Conservation (phyloP, 2,797 vertebrate species). For the Eulemur coronatus region DNA sequence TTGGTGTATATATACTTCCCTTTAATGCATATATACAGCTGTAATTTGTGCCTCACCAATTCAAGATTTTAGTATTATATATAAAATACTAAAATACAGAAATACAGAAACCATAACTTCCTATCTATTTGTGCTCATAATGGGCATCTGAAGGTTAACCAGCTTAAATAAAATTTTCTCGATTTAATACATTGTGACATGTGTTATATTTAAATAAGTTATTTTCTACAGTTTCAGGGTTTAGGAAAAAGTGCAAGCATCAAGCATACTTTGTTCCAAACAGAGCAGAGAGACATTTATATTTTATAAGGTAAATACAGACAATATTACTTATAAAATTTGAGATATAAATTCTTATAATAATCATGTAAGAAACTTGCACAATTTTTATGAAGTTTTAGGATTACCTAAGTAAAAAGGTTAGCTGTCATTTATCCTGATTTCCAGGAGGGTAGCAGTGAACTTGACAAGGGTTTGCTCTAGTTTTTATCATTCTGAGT, state of each 20-base stretch:
- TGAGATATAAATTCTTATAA: not conserved
- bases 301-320: not conserved
- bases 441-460: not conserved
- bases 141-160: not conserved
- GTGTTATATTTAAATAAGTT: slow-evolving; percentile 14
- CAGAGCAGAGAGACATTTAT: not conserved
- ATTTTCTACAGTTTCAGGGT: not conserved
- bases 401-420: not conserved
- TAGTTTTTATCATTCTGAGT: not conserved
- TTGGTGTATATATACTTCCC: not conserved
- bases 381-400: not conserved
- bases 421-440: not conserved
- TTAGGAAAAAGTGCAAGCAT: not conserved
- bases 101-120: not conserved
- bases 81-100: not conserved
- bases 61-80: not conserved
- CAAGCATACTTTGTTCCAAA: not conserved
- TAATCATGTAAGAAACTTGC: not conserved
- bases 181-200: not conserved
- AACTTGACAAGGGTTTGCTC: not conserved
- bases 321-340: not conserved
- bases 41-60: not conserved
- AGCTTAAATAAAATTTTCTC: slow-evolving; percentile 17
- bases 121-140: not conserved
- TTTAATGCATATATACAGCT: not conserved